phyloP scores from a whole-genome alignment of 2,113 vertebrate species.

The Leptobrachium leishanense region DNA sequence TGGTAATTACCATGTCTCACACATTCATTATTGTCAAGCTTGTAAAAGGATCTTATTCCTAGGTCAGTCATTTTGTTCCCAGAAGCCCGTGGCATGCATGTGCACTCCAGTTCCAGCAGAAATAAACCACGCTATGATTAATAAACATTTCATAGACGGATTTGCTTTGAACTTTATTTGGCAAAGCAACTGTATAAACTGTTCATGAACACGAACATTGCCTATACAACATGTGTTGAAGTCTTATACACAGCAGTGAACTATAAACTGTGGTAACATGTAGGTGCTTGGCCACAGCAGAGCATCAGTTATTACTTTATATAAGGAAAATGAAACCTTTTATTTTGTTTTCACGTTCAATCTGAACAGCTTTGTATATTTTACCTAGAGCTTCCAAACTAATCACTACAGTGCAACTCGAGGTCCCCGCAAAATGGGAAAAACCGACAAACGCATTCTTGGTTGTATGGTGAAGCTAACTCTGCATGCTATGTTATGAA shows the following conservation, averaged over 20 bases:
- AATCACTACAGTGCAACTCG: slow-evolving; percentile 47
- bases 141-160: background rate
- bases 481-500: slow-evolving; percentile 77
- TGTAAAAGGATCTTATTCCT: too few relatives aligned
- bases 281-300: slow-evolving; percentile 50
- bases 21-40: too few relatives aligned
- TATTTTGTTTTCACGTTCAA: slow-evolving; percentile 56
- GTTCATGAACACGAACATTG: slow-evolving; percentile 66
- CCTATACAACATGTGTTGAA: slow-evolving; percentile 63
- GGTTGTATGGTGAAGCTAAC: slow-evolving; percentile 70
- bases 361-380: slow-evolving; percentile 60
- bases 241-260: slow-evolving; percentile 69
- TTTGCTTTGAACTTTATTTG: slow-evolving; percentile 80
- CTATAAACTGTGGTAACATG: slow-evolving; percentile 63
- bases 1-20: too few relatives aligned
- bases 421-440: slow-evolving; percentile 4
- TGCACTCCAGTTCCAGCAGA: background rate
- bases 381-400: slow-evolving; percentile 52
- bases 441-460: slow-evolving; percentile 51
- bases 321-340: slow-evolving; percentile 39
- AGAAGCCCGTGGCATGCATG: too few relatives aligned
- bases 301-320: background rate
- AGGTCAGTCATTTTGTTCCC: too few relatives aligned
- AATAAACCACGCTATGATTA: background rate
- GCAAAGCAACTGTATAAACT: slow-evolving; percentile 80